A percentile compares a stretch with the other conserved stretches of the same genome.
Evolutionary conservation across 2,888 invertebrate genomes (phyloP).

Genomic region (Protonemura montana): DNA sequence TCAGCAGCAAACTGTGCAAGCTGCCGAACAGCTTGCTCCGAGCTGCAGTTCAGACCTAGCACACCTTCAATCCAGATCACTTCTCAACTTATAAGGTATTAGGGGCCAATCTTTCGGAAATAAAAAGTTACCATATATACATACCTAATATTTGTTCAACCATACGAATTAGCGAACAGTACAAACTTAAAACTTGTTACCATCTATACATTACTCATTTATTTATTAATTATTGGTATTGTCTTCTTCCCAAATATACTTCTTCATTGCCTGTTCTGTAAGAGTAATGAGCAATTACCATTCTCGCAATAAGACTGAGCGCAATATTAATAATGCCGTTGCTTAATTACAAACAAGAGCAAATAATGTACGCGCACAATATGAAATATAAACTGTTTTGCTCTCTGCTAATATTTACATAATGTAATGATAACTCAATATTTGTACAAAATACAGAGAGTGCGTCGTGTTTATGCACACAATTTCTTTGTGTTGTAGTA

Average conservation of each 20-base stretch:
- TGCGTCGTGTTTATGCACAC: background rate
- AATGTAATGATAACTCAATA: constrained; percentile 25
- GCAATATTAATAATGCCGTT: background rate
- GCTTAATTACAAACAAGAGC: constrained; percentile 12
- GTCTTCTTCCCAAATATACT: background rate
- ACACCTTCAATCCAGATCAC: no score
- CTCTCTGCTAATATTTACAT: constrained; percentile 19
- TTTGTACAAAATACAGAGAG: constrained; percentile 9
- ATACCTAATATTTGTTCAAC: background rate
- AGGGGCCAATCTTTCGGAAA: no score
- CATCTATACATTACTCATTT: background rate
- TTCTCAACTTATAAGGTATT: no score
- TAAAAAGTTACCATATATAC: no score
- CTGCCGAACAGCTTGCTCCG: no score
- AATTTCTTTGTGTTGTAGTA: background rate
- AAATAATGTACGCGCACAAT: constrained; percentile 25
- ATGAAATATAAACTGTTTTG: constrained; percentile 22
- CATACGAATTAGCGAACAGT: no score
- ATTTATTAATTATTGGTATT: background rate
- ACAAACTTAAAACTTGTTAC: no score
- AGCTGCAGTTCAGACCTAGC: no score
- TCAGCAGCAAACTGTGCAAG: background rate
- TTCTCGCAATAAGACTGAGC: constrained; percentile 1
- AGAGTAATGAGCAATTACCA: constrained; percentile 20
- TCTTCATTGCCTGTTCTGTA: background rate